These are phyloP conservation scores for Troilus luridus DNA, from an alignment of 2,888 invertebrate genomes.

Conservation along the genomic window DNA sequence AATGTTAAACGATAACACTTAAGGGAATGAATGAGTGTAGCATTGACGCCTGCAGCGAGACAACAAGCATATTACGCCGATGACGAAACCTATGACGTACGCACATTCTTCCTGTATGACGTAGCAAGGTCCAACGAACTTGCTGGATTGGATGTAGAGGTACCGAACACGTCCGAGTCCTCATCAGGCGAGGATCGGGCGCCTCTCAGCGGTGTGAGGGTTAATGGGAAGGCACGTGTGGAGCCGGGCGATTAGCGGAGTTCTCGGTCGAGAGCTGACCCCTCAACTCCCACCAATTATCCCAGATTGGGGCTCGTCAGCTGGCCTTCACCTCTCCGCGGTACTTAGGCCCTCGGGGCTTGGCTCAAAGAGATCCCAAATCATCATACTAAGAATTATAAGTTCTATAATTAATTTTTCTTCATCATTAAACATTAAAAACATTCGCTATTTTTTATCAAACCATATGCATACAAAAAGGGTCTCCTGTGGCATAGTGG, in stretches of 20 bases:
- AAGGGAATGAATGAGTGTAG: not conserved
- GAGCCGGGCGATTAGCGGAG: conserved; percentile 41
- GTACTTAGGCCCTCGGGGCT: not conserved
- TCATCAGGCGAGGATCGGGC: not conserved
- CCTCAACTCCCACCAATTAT: conserved; percentile 33
- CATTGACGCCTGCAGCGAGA: not conserved
- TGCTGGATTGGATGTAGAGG: not conserved
- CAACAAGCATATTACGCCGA: not conserved
- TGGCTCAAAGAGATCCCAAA: not conserved
- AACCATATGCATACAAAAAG: too few relatives aligned
- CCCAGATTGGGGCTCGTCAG: not conserved
- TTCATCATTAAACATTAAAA: too few relatives aligned
- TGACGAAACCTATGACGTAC: conserved; percentile 13
- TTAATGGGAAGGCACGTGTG: conserved; percentile 25
- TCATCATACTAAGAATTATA: not conserved
- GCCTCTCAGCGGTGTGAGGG: conserved; percentile 1
- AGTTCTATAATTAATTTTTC: too few relatives aligned
- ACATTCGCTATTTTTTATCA: too few relatives aligned
- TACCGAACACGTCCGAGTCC: not conserved
- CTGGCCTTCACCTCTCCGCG: not conserved
- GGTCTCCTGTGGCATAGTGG: too few relatives aligned
- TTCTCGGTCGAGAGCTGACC: conserved; percentile 16
- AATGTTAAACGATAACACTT: not conserved
- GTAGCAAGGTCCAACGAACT: not conserved
- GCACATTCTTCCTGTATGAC: conserved; percentile 20